These are phyloP conservation scores for Toxonevra muliebris DNA, from an alignment of 2,888 invertebrate genomes.

Conservation along the genomic window DNA sequence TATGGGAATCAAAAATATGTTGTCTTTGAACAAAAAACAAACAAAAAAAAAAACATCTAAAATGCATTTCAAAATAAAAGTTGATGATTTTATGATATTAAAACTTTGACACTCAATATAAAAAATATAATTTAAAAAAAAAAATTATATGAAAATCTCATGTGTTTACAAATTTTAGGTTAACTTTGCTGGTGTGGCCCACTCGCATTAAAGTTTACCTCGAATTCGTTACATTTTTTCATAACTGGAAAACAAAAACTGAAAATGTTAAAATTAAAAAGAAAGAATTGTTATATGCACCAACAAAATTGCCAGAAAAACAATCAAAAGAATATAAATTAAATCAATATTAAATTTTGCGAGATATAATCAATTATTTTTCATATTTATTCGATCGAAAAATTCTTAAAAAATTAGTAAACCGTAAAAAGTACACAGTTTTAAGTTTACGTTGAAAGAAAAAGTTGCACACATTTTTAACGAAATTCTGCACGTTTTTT, in stretches of 20 bases:
- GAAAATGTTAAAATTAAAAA: neutral
- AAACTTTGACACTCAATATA: conserved; percentile 63
- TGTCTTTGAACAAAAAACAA: conserved; percentile 17
- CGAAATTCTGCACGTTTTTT: too few relatives aligned
- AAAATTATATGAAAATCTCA: conserved; percentile 38
- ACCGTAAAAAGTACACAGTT: too few relatives aligned
- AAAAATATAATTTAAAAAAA: conserved; percentile 36
- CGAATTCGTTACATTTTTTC: conserved; percentile 39
- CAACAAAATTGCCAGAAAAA: too few relatives aligned
- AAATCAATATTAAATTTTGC: too few relatives aligned
- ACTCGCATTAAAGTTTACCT: conserved; percentile 36
- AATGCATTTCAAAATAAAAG: conserved; percentile 23
- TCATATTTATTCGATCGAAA: too few relatives aligned
- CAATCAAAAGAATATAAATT: too few relatives aligned
- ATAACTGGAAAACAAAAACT: conserved; percentile 33
- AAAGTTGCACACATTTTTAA: too few relatives aligned
- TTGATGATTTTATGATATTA: conserved; percentile 64
- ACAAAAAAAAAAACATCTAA: conserved; percentile 9
- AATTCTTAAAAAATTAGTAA: too few relatives aligned
- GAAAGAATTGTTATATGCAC: too few relatives aligned
- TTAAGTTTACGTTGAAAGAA: too few relatives aligned
- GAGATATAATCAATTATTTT: too few relatives aligned
- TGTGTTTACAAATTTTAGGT: conserved; percentile 37
- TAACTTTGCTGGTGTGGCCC: conserved; percentile 37
- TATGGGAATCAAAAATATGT: conserved; percentile 14